Base-by-base conservation (phyloP, 2,888 invertebrate genomes). In the Lissocephala sabroskyi region DNA sequence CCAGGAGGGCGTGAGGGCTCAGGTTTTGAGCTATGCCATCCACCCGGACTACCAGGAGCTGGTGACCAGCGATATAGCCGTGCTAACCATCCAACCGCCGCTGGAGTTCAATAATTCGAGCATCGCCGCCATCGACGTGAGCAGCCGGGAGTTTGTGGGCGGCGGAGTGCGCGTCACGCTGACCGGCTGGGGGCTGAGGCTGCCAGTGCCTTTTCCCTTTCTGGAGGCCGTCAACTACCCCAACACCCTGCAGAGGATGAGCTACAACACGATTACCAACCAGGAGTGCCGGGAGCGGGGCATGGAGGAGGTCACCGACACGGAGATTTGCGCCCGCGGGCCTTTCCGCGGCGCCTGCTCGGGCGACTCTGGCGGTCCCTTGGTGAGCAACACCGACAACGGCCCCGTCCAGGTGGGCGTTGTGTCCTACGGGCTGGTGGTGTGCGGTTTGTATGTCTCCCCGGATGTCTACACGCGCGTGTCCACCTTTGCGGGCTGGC, bases 391-490 rank as follows among this genome's bases (percentile, higher is more conserved):
- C 1, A 58, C 61, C 2, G 50, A 61, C 9, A 64, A 56, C 6
- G 73, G 61, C 0, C 23, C 63, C 1, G 59, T 61, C 19, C 80
- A 80, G 55, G 79, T 84, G 2, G 84, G 84, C 4, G 56, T 84
- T 1, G 81, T 82, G 0, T 82, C 84, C 1, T 84, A 84, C 57
- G 84, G 84, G 2, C 54, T 65, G 30, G 52, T 76, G 1, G 60
- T 79, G 0, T 82, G 82, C 45, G 81, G 83, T 1, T 54, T 73
- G 9, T 71, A 62, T 37, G 41, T 70, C 1, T 79, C 83, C 0
- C 84, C 84, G 2, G 83, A 82, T 52, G 83, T 81, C 13, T 84
- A 82, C 44, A 84, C 84, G 0, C 70, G 84, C 43, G 79, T 84
- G 2, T 83, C 84, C 0, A 62, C 62, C 9, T 84, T 82, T 44